Base-by-base conservation (phyloP, 1,140 invertebrate species). In the Drosophila tristis region DNA sequence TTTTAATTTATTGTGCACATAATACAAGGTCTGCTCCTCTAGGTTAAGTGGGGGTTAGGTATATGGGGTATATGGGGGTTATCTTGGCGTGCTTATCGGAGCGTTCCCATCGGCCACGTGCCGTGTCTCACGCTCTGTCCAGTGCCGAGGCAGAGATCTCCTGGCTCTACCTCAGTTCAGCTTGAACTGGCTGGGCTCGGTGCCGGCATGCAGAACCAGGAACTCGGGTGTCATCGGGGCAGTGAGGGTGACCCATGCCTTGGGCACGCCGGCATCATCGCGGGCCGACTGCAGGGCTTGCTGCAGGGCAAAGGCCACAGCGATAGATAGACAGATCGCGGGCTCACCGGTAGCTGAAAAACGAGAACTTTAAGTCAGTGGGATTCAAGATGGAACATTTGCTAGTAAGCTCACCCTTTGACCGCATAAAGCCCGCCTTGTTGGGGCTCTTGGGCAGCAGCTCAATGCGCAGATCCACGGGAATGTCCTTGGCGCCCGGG, bases 401-500 rank as follows among this genome's bases (percentile, higher is more conserved):
- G 23, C 2, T 57, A 20, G 45, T 43, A 1, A 42, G 59, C 97
- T 96, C 94, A 87, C 82, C 82, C 94, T 97, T 97, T 0, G 96
- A 96, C 20, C 96, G 93, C n/a, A 97, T 92, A 35, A 97, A 94
- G 25, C 95, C 94, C 6, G 94, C 85, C 8, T 94, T 93, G 93
- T 97, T 97, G 43, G 95, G 93, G 9, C 94, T 94, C 91, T 97
- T 96, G 80, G 94, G 94, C 51, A 95, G 92, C 47, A 98, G 93
- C 39, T 95, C 94, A n/a, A 98, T 93, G 49, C 96, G 94, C 75
- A 97, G 95, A 92, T 97, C 96, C 2, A 95, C 93, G 2, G 97
- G 97, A 73, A 98, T 97, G 82, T 98, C 97, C 90, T 96, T 96
- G 0, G 94, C 94, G 39, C 96, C 94, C 1, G 96, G 96, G 3